These are phyloP conservation scores for Abrostola tripartita DNA, from an alignment of 2,888 invertebrate species.

Conservation along the genomic window DNA sequence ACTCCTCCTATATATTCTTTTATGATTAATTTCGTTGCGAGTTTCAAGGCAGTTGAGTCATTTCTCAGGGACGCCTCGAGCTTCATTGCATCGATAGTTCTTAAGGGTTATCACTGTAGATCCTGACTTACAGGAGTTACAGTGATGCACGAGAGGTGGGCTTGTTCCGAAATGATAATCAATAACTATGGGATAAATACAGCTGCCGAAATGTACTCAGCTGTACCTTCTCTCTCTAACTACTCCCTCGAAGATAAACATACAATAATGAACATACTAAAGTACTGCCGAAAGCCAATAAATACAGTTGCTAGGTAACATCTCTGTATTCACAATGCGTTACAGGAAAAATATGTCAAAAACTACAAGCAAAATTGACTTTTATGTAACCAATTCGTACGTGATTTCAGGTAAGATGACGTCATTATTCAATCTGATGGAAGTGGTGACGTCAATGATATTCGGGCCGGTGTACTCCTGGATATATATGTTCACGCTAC, in stretches of 20 bases:
- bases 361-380: conserved; percentile 24
- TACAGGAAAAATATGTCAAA: conserved; percentile 19
- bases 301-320: background rate
- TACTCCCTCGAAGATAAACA: background rate
- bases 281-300: background rate
- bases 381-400: conserved; percentile 29
- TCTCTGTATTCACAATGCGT: background rate
- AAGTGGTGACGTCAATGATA: conserved; percentile 91
- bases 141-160: too few relatives aligned
- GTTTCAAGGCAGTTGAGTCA: too few relatives aligned
- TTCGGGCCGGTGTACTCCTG: conserved; percentile 92
- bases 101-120: too few relatives aligned
- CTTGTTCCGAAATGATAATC: too few relatives aligned
- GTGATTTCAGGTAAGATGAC: conserved; percentile 90
- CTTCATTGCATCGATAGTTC: too few relatives aligned
- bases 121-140: too few relatives aligned
- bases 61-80: too few relatives aligned
- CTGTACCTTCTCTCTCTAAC: too few relatives aligned
- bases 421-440: conserved; percentile 91
- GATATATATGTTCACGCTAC: conserved; percentile 90
- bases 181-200: too few relatives aligned
- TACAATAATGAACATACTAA: background rate
- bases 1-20: too few relatives aligned
- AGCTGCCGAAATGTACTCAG: too few relatives aligned
- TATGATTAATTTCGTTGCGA: too few relatives aligned